Evolutionary conservation across 2,888 invertebrate genomes (phyloP).

Genomic region (Eupithecia inturbata): DNA sequence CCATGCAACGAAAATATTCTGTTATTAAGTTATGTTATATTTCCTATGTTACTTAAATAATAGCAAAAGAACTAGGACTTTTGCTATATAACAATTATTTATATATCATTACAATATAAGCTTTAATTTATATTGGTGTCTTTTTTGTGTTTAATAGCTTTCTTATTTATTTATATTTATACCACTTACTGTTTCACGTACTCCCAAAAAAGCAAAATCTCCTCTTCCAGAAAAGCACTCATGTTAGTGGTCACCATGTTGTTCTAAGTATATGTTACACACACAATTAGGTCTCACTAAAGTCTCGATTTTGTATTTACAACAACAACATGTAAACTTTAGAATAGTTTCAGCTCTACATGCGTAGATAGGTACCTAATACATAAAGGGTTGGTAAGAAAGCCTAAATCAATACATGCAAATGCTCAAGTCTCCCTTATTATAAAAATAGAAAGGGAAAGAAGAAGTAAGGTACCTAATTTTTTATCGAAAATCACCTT

Average conservation of each 20-base stretch:
- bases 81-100: not conserved
- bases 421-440: not conserved
- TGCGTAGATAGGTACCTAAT: not conserved
- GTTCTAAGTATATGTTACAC: not conserved
- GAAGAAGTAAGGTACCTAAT: not conserved
- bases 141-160: not conserved
- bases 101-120: not conserved
- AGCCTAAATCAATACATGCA: not conserved
- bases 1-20: not conserved
- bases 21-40: not conserved
- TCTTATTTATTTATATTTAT: not conserved
- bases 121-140: not conserved
- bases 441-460: not conserved
- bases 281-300: not conserved
- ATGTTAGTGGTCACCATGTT: constrained; percentile 50
- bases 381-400: not conserved
- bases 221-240: constrained; percentile 68
- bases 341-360: not conserved
- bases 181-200: constrained; percentile 73
- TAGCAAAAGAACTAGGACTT: not conserved
- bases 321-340: not conserved
- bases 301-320: not conserved
- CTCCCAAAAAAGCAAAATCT: constrained; percentile 78
- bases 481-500: not conserved
- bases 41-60: not conserved